phyloP scores from a whole-genome alignment of 92 coral and sea anemone species.

The Umimayanthus kanabou region DNA sequence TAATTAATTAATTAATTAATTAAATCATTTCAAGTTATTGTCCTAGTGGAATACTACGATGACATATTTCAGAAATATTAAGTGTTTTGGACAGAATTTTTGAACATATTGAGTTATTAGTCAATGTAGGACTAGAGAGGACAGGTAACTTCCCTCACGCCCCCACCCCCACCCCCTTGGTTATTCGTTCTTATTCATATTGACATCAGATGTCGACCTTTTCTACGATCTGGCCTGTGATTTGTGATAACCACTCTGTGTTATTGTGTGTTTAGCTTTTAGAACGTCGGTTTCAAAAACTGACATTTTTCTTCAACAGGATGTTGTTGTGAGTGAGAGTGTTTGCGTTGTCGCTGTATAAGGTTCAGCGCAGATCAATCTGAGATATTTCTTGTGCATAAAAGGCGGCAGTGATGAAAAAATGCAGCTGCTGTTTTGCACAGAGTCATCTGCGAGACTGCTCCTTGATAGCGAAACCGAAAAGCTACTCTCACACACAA shows the following conservation, averaged over 20 bases:
- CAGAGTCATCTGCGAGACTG: neutral
- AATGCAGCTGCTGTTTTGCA: neutral
- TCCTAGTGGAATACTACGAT: conserved; percentile 19
- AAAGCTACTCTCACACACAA: conserved; percentile 14
- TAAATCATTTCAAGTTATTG: neutral
- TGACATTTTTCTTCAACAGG: conserved; percentile 53
- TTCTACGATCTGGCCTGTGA: conserved; percentile 40
- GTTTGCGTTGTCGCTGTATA: neutral
- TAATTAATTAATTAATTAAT: neutral
- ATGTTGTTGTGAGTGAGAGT: conserved; percentile 27
- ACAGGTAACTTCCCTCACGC: conserved; percentile 73
- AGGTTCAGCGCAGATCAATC: neutral
- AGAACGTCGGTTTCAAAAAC: conserved; percentile 90
- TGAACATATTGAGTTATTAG: conserved; percentile 29
- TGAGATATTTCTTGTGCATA: too few relatives aligned
- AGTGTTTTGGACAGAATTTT: conserved; percentile 15
- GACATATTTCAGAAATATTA: conserved; percentile 24
- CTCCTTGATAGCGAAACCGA: neutral
- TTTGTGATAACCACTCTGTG: conserved; percentile 26
- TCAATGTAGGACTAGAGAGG: conserved; percentile 45
- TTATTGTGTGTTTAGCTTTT: conserved; percentile 52
- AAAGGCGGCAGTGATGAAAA: too few relatives aligned
- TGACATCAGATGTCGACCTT: conserved; percentile 47
- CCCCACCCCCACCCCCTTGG: conserved; percentile 74
- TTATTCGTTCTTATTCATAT: conserved; percentile 42